A percentile compares a stretch with the other conserved stretches of the same genome.
phyloP scores from a whole-genome alignment of 2,113 vertebrate genomes.

The Elanus axillaris region DNA sequence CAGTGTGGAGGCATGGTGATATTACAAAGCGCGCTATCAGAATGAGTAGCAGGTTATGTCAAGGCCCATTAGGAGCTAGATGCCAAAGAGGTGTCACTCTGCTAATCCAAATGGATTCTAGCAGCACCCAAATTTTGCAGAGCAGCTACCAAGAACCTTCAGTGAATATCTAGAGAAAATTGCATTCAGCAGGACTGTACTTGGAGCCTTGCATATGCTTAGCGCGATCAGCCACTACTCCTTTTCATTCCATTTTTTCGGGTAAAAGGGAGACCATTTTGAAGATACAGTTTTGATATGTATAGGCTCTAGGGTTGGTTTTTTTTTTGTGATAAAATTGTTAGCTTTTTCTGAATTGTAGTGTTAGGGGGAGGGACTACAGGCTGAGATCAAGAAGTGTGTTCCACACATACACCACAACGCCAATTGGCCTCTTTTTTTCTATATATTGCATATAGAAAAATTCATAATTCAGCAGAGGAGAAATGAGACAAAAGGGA shows the following conservation, averaged over 20 bases:
- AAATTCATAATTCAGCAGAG: neutral
- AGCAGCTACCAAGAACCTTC: neutral
- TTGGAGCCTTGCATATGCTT: neutral
- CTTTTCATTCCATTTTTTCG: neutral
- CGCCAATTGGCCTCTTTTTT: neutral
- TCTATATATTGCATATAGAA: neutral
- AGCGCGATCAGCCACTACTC: neutral
- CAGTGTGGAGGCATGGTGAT: fast-evolving
- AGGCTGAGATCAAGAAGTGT: neutral
- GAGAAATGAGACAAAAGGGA: neutral
- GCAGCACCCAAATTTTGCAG: neutral
- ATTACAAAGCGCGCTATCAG: neutral
- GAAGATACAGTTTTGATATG: neutral
- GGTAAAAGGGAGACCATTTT: neutral
- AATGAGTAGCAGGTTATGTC: neutral
- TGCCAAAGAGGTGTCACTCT: neutral
- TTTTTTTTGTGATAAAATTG: neutral
- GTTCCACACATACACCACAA: neutral
- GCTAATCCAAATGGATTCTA: neutral
- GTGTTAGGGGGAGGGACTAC: neutral
- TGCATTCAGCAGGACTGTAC: neutral
- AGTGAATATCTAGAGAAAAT: neutral
- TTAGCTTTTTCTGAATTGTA: neutral
- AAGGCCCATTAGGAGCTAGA: neutral
- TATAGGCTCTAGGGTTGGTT: neutral